Evolutionary conservation across 2,888 invertebrate species (phyloP), one percentile per base, ranked within the genome.

Genomic region (Litoditis marina): DNA sequence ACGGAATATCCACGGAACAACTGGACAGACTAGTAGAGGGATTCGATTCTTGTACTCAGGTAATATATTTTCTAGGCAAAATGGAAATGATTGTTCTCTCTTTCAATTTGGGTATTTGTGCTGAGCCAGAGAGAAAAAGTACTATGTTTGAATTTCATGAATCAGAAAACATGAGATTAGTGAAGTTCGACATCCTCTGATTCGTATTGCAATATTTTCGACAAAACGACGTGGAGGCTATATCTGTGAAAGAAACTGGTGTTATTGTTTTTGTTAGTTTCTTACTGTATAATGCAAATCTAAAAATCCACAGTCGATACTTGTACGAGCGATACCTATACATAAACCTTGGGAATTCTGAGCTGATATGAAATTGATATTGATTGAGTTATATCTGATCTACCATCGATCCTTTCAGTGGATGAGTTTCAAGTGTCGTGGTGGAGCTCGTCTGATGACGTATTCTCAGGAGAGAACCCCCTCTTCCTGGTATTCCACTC

Each of bases 11-110:
- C 19, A 65, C 64, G 1, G 63, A 64, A 11, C 73, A 77, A 50
- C 66, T 81, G 68, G 79, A 81, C 55, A 62, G 71, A n/a, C 65
- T 81, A 7, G 75, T 81, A 7, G 78, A 78, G 28, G 78, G 76
- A 7, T 81, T 81, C 54, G 79, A 80, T 32, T 52, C 65, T 7
- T 81, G 81, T 55, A 68, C 69, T 25, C 80, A 80, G 63, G 69
- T 69, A 42, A 36, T 13, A n/a, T 11, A 13, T 19, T 47, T 13
- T 39, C n/a, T 39, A 11, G n/a, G n/a, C n/a, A n/a, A 39, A 39
- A 39, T 13, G 11, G 39, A 39, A 22, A 13, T 11, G n/a, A 49
- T n/a, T 22, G n/a, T n/a, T 49, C 22, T 19, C n/a, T n/a, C 22
- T n/a, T n/a, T 49, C 49, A 49, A n/a, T 49, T n/a, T 47, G 49